Conservation (phyloP, 2,888 invertebrate species). For the Nymphalis urticae region DNA sequence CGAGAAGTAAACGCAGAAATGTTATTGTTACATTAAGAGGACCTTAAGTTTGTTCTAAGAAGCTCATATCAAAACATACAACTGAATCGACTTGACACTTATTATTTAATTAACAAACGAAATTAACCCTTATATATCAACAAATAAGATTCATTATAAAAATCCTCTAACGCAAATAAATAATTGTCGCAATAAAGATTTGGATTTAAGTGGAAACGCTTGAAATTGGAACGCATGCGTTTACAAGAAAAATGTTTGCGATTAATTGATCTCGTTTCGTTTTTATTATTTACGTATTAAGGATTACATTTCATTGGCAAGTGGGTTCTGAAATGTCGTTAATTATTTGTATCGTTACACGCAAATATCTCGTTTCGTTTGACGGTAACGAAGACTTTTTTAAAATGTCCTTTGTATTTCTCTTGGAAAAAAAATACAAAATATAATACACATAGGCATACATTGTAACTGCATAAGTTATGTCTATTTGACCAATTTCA, state of each 20-base stretch:
- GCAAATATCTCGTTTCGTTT: neutral
- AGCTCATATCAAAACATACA: slow-evolving; percentile 60
- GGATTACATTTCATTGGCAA: slow-evolving; percentile 15
- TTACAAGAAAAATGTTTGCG: slow-evolving; percentile 43
- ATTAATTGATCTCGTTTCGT: slow-evolving; percentile 4
- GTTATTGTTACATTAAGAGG: slow-evolving; percentile 64
- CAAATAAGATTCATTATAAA: slow-evolving; percentile 8
- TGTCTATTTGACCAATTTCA: too few species aligned
- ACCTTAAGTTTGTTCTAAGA: slow-evolving; percentile 64
- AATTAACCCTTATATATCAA: slow-evolving; percentile 12
- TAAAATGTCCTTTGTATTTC: too few species aligned
- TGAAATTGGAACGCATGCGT: slow-evolving; percentile 66
- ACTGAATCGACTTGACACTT: slow-evolving; percentile 25
- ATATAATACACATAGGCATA: too few species aligned
- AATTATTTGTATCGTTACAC: too few species aligned
- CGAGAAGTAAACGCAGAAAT: slow-evolving; percentile 61
- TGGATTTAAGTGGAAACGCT: slow-evolving; percentile 64
- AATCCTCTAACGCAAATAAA: slow-evolving; percentile 8
- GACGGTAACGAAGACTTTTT: neutral
- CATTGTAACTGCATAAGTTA: too few species aligned
- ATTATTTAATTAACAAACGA: slow-evolving; percentile 14
- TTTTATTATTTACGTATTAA: slow-evolving; percentile 9
- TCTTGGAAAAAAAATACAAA: too few species aligned
- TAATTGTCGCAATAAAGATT: slow-evolving; percentile 53
- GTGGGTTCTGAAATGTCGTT: too few species aligned